These are phyloP conservation scores for Pseudonaja textilis DNA, from an alignment of 2,113 vertebrate species.

Conservation along the genomic window DNA sequence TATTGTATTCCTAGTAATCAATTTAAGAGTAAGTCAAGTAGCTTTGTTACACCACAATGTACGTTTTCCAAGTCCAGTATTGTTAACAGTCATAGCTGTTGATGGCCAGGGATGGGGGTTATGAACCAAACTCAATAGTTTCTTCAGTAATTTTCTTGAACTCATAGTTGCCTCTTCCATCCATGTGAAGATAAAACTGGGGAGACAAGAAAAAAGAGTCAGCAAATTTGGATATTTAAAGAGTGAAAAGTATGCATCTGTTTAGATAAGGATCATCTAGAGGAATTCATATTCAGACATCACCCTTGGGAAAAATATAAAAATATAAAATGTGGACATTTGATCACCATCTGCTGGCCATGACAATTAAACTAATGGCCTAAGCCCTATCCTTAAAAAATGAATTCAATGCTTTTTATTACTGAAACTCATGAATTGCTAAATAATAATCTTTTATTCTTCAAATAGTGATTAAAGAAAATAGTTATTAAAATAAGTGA, in stretches of 20 bases:
- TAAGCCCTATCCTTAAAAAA: not conserved
- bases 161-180: conserved; percentile 93
- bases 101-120: conserved; percentile 39
- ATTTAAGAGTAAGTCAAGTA: conserved; percentile 61
- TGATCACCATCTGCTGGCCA: not conserved
- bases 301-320: not conserved
- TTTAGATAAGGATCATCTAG: not conserved
- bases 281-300: not conserved
- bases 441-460: not conserved
- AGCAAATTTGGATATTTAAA: not conserved
- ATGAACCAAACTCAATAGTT: conserved; percentile 95
- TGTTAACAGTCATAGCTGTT: conserved; percentile 51
- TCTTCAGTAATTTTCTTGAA: conserved; percentile 96
- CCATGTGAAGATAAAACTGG: conserved; percentile 96
- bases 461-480: not conserved
- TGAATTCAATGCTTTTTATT: not conserved
- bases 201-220: conserved; percentile 27
- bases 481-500: not conserved
- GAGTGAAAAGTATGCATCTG: not conserved
- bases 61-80: conserved; percentile 49
- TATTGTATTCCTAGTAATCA: conserved; percentile 60
- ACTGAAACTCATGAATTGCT: not conserved
- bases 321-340: not conserved
- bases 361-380: not conserved
- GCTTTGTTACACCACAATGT: conserved; percentile 58